Percentiles rank a stretch among this genome's conserved stretches.
Evolutionary conservation across 2,113 vertebrate genomes (phyloP).

Genomic region (Camelus bactrianus): DNA sequence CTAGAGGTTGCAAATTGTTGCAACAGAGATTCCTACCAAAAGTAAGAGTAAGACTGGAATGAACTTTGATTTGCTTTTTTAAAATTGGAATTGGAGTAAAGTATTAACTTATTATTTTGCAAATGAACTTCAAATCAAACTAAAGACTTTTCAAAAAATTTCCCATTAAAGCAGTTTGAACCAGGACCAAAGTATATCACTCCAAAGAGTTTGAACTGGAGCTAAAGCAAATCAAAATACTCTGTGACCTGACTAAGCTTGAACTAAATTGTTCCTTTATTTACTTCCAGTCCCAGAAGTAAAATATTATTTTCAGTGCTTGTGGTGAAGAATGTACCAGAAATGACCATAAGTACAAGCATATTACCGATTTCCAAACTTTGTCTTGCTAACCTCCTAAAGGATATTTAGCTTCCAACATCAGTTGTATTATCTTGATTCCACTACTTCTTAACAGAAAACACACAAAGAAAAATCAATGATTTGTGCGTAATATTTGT

Average conservation of each 20-base stretch:
- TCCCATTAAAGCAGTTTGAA: slow-evolving; percentile 50
- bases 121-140: slow-evolving; percentile 60
- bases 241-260: slow-evolving; percentile 27
- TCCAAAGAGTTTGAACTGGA: slow-evolving; percentile 44
- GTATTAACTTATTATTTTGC: slow-evolving; percentile 55
- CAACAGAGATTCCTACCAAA: slow-evolving; percentile 25
- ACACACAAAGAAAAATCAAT: neutral
- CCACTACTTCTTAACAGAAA: slow-evolving; percentile 27
- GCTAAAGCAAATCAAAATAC: slow-evolving; percentile 55
- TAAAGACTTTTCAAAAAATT: slow-evolving; percentile 44
- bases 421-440: slow-evolving; percentile 59
- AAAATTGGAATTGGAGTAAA: slow-evolving; percentile 20
- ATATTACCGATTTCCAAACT: neutral
- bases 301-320: slow-evolving; percentile 49
- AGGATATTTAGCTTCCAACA: slow-evolving; percentile 16
- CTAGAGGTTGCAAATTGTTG: neutral
- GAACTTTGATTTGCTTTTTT: slow-evolving; percentile 36
- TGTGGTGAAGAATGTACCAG: slow-evolving; percentile 2
- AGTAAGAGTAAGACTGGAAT: slow-evolving; percentile 16
- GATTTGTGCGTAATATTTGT: slow-evolving; percentile 1
- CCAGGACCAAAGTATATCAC: slow-evolving; percentile 3
- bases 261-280: slow-evolving; percentile 54
- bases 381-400: slow-evolving; percentile 30
- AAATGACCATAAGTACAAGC: neutral
- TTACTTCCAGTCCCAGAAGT: slow-evolving; percentile 22